These are phyloP conservation scores for Orthosia cruda DNA, from an alignment of 2,888 invertebrate species.

Conservation along the genomic window DNA sequence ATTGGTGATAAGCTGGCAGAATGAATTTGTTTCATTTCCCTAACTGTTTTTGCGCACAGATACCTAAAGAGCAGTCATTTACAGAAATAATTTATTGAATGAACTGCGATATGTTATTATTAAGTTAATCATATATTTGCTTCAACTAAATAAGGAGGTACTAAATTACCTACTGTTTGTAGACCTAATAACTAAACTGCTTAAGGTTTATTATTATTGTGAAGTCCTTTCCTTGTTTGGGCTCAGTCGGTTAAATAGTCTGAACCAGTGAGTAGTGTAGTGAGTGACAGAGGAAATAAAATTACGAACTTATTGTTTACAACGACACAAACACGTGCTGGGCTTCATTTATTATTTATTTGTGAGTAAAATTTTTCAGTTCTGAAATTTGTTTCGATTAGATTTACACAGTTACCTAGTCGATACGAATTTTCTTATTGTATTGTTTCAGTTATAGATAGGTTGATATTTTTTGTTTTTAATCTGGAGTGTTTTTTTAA, in stretches of 20 bases:
- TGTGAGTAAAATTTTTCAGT: conserved; percentile 1
- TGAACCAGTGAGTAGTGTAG: conserved; percentile 38
- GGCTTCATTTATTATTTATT: background rate
- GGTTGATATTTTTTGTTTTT: background rate
- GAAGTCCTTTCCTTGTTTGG: conserved; percentile 28
- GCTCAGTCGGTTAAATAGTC: conserved; percentile 18
- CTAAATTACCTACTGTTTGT: too few species aligned
- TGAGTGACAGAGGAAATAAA: conserved; percentile 10
- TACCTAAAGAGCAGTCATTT: background rate
- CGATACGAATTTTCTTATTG: too few species aligned
- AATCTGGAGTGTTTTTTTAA: background rate
- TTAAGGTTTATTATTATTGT: conserved; percentile 2
- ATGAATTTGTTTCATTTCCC: background rate
- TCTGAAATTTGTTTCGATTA: too few species aligned
- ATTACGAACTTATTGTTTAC: background rate
- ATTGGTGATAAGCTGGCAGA: background rate
- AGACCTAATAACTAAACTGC: background rate
- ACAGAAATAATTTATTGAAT: too few species aligned
- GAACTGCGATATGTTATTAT: too few species aligned
- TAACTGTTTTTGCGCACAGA: background rate
- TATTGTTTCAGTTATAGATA: too few species aligned
- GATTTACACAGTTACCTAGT: too few species aligned
- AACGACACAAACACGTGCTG: background rate
- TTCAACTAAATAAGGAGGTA: background rate
- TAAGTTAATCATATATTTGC: background rate